Base-by-base conservation (phyloP, 2,888 invertebrate species). In the Drosophila nigritarsus region DNA sequence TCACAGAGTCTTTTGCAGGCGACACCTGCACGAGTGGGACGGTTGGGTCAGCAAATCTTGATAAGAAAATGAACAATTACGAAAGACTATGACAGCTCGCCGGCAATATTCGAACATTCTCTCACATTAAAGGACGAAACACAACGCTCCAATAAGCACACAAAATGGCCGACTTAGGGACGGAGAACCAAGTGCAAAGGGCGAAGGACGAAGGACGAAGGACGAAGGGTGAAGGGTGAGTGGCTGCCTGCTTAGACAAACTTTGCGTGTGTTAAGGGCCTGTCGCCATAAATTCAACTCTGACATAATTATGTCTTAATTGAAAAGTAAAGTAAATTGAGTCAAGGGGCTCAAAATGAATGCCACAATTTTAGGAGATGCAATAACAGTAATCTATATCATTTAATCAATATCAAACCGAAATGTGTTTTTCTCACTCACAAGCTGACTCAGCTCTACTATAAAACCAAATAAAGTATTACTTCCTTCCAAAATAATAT, bases 291-390 rank as follows among this genome's bases (percentile, higher is more conserved):
- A 92, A 92, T 92, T 92, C 91, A 91, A 84, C 89, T 82, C 89
- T 90, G 92, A 86, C 91, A 92, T 91, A 92, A 92, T 92, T 91
- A 90, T 91, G 84, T 90, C 83, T 75, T 90, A 91, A 90, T 87
- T 89, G 84, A 90, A 86, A 73, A 80, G 48, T 78, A 75, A 74
- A 32, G 30, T 30, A 30, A 30, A 8, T 0, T 8, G 61, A 55
- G 51, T 8, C 24, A 50, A 42, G 54, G 15, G 15, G 40, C 38
- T 8, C 24, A 50, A 38, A 40, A 56, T 59, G 20, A 42, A 62
- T 54, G 24, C 68, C 45, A 74, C 73, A 54, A 77, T 77, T 87
- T 81, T 66, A 64, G 75, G 24, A 54, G 34, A 58, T 36, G 32
- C 75, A 62, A 79, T 79, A 76, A 86, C 87, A 69, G 34, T 45